Base-by-base conservation (phyloP, 2,113 vertebrate genomes). In the Phaethon lepturus region DNA sequence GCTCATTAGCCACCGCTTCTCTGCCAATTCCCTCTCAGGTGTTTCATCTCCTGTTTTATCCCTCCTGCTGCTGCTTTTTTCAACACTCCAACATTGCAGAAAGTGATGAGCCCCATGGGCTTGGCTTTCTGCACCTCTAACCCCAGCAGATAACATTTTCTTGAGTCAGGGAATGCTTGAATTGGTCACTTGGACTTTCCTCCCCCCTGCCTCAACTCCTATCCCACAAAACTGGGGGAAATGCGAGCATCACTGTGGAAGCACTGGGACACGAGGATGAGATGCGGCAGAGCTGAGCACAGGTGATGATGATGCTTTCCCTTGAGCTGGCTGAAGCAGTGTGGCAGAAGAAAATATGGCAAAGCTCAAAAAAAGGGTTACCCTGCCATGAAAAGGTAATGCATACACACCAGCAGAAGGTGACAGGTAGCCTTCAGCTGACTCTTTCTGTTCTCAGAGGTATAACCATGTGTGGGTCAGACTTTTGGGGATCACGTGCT, bases 231-330 rank as follows among this genome's bases (percentile, higher is more conserved):
- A 45, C 33, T 6, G 9, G 5, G 55, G 55, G 35, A 74, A 63
- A 63, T 4, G 14, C 0, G 1, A 44, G 11, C 12, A 63, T n/a
- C 1, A 0, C 33, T 58, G 13, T 2, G 7, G 33, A 58, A 92
- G 24, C 0, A 1, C 53, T 35, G 55, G 33, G 73, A 58, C 44
- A 42, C 1, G 1, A 78, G 14, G 33, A 11, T 3, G 17, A 74
- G 55, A 40, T 0, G 3, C 0, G 3, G 8, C 24, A 67, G 35
- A 63, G 19, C 6, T 0, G 1, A 58, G 33, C 3, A 1, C 0
- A 1, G 24, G 10, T 68, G 49, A 62, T 50, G 52, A 67, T 0
- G 1, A 58, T 28, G 25, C 33, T 33, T 52, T 53, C 33, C 18
- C 40, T 3, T 4, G 3, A 69, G 24, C 28, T 18, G 11, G 6